Percentiles rank a stretch among this genome's conserved stretches.
These are phyloP conservation scores for Mesocentrotus franciscanus DNA, from an alignment of 53 echinoderm and acorn worm genomes.

Conservation along the genomic window DNA sequence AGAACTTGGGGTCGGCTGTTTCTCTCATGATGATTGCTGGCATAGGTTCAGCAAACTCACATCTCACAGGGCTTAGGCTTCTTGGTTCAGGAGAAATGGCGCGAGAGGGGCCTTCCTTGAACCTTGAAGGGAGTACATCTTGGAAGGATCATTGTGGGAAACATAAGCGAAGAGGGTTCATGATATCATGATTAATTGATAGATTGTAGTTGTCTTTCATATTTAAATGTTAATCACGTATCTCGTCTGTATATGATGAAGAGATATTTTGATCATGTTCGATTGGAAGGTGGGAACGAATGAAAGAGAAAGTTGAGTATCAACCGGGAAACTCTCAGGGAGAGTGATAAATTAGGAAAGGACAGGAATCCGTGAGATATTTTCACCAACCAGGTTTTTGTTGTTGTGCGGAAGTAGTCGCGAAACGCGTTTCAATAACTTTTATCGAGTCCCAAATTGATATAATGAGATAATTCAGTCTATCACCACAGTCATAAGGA, in stretches of 20 bases:
- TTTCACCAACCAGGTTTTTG: not conserved
- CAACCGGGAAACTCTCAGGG: no score
- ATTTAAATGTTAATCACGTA: not conserved
- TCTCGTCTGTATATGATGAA: not conserved
- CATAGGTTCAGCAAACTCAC: not conserved
- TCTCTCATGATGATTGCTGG: not conserved
- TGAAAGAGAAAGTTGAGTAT: not conserved
- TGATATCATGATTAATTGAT: not conserved
- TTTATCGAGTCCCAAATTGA: not conserved
- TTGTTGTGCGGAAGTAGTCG: not conserved
- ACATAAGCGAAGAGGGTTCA: not conserved
- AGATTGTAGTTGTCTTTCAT: not conserved
- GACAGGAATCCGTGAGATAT: not conserved
- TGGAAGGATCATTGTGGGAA: not conserved
- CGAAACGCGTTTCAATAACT: not conserved
- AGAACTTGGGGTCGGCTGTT: slow-evolving; percentile 3
- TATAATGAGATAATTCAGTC: not conserved
- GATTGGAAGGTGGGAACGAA: not conserved
- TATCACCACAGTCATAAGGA: not conserved
- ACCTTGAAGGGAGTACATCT: not conserved
- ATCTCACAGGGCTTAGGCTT: not conserved
- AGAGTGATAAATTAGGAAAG: no score
- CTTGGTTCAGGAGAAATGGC: not conserved
- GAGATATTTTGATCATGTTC: not conserved
- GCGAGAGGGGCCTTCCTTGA: not conserved